Conservation (phyloP, 2,797 vertebrate species). For the Pseudopleuronectes americanus region DNA sequence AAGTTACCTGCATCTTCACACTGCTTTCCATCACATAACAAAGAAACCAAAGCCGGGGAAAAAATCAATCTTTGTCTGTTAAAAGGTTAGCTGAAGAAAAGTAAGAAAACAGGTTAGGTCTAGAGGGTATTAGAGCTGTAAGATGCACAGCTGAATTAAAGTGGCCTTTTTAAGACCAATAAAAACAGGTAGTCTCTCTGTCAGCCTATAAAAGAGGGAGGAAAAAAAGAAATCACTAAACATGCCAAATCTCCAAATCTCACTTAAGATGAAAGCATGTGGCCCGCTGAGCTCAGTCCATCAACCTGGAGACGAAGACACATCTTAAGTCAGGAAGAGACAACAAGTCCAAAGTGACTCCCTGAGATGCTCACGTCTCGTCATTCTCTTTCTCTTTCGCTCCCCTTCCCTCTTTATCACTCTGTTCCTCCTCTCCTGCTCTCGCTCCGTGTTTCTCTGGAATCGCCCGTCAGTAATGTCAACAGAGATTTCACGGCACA, state of each 20-base stretch:
- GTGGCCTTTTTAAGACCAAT: slow-evolving; percentile 49
- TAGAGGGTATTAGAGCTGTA: slow-evolving; percentile 55
- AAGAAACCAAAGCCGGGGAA: slow-evolving; percentile 36
- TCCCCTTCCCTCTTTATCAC: slow-evolving; percentile 54
- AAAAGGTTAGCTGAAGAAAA: slow-evolving; percentile 69
- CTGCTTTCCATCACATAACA: slow-evolving; percentile 45
- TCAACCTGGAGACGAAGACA: slow-evolving; percentile 29
- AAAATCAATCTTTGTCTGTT: slow-evolving; percentile 65
- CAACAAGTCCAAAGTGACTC: slow-evolving; percentile 50
- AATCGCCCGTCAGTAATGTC: slow-evolving; percentile 76
- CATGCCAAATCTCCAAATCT: slow-evolving; percentile 25
- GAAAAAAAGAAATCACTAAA: slow-evolving; percentile 18
- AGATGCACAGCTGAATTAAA: slow-evolving; percentile 58
- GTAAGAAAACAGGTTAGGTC: slow-evolving; percentile 70
- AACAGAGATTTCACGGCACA: slow-evolving; percentile 82
- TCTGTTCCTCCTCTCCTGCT: slow-evolving; percentile 34
- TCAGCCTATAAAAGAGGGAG: slow-evolving; percentile 9
- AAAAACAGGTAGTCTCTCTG: slow-evolving; percentile 39
- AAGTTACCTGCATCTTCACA: slow-evolving; percentile 57
- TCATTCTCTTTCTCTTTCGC: slow-evolving; percentile 37
- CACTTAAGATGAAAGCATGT: slow-evolving; percentile 22
- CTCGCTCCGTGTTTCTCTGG: slow-evolving; percentile 70
- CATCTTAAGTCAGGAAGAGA: slow-evolving; percentile 31
- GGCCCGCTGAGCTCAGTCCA: slow-evolving; percentile 38
- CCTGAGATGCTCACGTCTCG: slow-evolving; percentile 55